Conservation (phyloP, 2,113 vertebrate genomes). For the Epinephelus fuscoguttatus region DNA sequence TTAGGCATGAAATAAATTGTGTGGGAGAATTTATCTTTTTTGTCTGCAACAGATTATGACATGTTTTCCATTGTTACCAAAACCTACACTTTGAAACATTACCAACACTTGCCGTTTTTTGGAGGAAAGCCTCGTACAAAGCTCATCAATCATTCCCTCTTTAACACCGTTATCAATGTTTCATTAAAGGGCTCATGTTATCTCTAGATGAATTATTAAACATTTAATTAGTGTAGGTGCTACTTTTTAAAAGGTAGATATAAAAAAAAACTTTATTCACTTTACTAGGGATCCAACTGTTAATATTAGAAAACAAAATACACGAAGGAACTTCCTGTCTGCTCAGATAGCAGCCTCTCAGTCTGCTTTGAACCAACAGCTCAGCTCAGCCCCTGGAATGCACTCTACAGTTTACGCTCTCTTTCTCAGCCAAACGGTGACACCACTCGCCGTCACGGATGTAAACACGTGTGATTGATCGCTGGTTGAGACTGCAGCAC, state of each 20-base stretch:
- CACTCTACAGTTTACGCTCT: conserved; percentile 31
- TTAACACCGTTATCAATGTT: neutral
- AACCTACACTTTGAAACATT: neutral
- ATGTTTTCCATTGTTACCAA: neutral
- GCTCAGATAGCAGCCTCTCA: neutral
- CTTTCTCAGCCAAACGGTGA: conserved; percentile 10
- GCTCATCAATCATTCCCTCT: neutral
- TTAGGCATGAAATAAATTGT: neutral
- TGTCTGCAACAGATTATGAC: neutral
- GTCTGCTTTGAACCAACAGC: conserved; percentile 10
- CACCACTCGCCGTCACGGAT: conserved; percentile 40
- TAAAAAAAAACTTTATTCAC: neutral
- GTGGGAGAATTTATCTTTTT: neutral
- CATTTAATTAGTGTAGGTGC: neutral
- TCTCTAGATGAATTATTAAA: neutral
- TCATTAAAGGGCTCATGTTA: neutral
- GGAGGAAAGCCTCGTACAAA: neutral
- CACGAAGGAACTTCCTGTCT: conserved; percentile 35
- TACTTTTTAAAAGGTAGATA: neutral
- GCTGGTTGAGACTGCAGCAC: neutral
- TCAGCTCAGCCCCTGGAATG: conserved; percentile 4
- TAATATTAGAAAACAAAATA: neutral
- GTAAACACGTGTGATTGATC: conserved; percentile 72
- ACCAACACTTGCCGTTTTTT: neutral
- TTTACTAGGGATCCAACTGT: neutral